A percentile compares a stretch with the other conserved stretches of the same genome.
Conservation (phyloP, 2,888 invertebrate species). For the Lycaena phlaeas region DNA sequence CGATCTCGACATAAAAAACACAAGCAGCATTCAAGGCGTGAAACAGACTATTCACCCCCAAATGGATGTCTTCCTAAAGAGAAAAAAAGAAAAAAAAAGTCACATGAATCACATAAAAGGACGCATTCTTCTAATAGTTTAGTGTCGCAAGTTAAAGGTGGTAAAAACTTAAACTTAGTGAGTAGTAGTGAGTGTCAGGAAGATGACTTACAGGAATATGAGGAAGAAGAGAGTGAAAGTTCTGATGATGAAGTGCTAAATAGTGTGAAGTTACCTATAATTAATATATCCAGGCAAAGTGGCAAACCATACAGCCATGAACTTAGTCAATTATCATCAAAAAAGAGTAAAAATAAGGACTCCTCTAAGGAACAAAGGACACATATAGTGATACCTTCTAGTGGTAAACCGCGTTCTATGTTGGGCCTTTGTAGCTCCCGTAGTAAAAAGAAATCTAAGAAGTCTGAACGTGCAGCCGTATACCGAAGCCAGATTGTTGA, state of each 20-base stretch:
- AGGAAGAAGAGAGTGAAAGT: slow-evolving; percentile 43
- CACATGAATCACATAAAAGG: slow-evolving; percentile 38
- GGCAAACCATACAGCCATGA: slow-evolving; percentile 71
- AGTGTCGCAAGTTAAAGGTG: slow-evolving; percentile 60
- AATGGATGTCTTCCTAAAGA: slow-evolving; percentile 54
- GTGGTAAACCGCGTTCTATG: slow-evolving; percentile 68
- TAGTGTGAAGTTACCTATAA: slow-evolving; percentile 64
- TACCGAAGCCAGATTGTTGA: slow-evolving; percentile 77
- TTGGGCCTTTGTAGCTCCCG: slow-evolving; percentile 60
- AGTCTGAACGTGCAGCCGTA: slow-evolving; percentile 52
- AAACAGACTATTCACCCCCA: slow-evolving; percentile 36
- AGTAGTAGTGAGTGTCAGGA: slow-evolving; percentile 65
- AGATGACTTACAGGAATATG: slow-evolving; percentile 37
- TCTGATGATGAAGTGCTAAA: slow-evolving; percentile 64
- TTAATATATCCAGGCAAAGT: slow-evolving; percentile 52
- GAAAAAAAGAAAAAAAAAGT: slow-evolving; percentile 54
- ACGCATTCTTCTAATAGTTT: slow-evolving; percentile 45
- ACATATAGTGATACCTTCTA: slow-evolving; percentile 55
- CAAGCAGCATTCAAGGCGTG: slow-evolving; percentile 53
- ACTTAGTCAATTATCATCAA: slow-evolving; percentile 71
- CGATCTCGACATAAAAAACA: slow-evolving; percentile 56
- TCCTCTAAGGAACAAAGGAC: slow-evolving; percentile 47
- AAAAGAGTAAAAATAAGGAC: slow-evolving; percentile 56
- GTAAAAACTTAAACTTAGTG: slow-evolving; percentile 68
- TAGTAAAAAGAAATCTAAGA: slow-evolving; percentile 65